phyloP scores from a whole-genome alignment of 2,797 vertebrate species.

The Halcyon badia region DNA sequence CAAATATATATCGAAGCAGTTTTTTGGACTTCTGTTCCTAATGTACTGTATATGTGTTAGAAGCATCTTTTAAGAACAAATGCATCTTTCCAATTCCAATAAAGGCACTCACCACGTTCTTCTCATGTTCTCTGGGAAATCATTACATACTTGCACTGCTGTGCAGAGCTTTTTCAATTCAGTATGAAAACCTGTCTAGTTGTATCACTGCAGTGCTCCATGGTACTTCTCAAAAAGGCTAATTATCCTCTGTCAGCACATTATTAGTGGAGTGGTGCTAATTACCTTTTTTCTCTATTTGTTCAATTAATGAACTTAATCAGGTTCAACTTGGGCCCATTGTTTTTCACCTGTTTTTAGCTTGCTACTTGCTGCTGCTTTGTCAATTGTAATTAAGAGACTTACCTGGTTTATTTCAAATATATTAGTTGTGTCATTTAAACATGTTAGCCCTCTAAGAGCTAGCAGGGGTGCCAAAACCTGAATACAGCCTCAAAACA shows the following conservation, averaged over 20 bases:
- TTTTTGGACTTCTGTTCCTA: not conserved
- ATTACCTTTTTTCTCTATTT: not conserved
- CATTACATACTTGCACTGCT: not conserved
- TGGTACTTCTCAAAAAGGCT: not conserved
- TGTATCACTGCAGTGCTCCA: not conserved
- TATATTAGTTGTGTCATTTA: not conserved
- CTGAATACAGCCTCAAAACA: not conserved
- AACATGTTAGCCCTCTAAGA: not conserved
- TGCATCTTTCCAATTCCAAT: not conserved
- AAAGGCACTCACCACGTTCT: not conserved
- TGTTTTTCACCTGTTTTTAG: slow-evolving; percentile 1
- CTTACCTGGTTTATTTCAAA: not conserved
- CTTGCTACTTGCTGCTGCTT: not conserved
- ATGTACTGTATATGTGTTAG: not conserved
- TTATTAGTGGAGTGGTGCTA: not conserved
- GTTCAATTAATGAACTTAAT: slow-evolving; percentile 38
- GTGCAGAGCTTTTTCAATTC: not conserved
- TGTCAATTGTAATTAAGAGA: not conserved
- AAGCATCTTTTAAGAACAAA: not conserved
- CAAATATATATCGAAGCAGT: not conserved
- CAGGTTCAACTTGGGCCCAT: not conserved
- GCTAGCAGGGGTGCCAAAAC: not conserved
- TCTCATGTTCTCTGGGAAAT: not conserved
- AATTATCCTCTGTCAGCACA: not conserved
- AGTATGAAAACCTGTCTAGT: not conserved